Evolutionary conservation across 2,888 invertebrate genomes (phyloP), one percentile per base, ranked within the genome.

Genomic region (Philaethria dido): DNA sequence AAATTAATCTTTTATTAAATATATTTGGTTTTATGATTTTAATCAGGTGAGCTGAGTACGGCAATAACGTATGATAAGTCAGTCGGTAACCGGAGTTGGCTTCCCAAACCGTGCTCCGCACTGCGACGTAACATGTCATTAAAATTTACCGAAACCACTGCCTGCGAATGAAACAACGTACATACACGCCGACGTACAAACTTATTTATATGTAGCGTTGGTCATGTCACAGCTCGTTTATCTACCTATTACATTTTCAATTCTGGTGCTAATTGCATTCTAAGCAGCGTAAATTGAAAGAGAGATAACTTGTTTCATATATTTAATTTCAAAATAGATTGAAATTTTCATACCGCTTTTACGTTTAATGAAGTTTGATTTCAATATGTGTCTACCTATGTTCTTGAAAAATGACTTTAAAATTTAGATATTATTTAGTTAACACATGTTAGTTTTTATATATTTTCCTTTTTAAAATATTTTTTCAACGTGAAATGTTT

Each of bases 131-230:
- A 77, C 80, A 78, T 80, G 78, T 77, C 84, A 85, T 85, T 85
- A 86, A 88, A 88, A 86, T 88, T 86, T 81, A 86, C 78, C 82
- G 80, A 84, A 87, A 83, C 81, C 83, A 77, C 79, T 75, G 80
- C 76, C 74, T 78, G 77, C 76, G 78, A 82, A 79, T 79, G 80
- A 81, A 83, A 84, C 84, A 83, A 83, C 82, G 74, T 82, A 78
- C 79, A 78, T 79, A 50, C 13, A 14, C 47, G 47, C 0, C 52
- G 75, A 22, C 25, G 39, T 33, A 39, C 29, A 29, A 33, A 52
- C 75, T 64, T 78, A 80, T 87, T 87, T 84, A 80, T 79, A 79
- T 80, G 79, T 77, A 78, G 72, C 79, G 78, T 69, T 76, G 74
- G 74, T 83, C 81, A 82, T 81, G 82, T 83, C 82, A 82, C 64